phyloP scores from a whole-genome alignment of 2,113 vertebrate genomes.

The Oreochromis tanganicae region DNA sequence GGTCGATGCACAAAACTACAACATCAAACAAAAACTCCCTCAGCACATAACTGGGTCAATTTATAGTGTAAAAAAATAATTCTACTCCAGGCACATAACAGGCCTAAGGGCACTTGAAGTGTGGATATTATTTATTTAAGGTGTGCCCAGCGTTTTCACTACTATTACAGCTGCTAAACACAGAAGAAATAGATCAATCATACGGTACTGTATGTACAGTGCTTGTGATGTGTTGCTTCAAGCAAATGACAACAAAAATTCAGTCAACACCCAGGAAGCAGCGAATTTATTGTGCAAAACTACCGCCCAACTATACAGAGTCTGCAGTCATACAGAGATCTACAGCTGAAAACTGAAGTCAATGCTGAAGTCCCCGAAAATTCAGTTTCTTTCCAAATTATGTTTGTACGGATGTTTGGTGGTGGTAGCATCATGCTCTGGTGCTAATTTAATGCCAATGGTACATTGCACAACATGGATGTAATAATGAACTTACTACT shows the following conservation, averaged over 20 bases:
- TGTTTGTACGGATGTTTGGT: not conserved
- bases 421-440: not conserved
- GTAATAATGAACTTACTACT: not conserved
- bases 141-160: accelerated
- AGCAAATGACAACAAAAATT: not conserved
- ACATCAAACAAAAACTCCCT: not conserved
- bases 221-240: not conserved
- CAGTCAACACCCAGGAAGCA: not conserved
- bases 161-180: not conserved
- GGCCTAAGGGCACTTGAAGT: not conserved
- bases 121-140: not conserved
- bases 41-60: not conserved
- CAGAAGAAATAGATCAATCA: not conserved
- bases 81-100: not conserved
- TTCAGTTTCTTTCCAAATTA: not conserved
- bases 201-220: not conserved
- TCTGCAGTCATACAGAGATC: not conserved
- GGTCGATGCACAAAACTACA: slow-evolving; percentile 1
- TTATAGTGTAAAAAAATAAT: not conserved
- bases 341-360: not conserved
- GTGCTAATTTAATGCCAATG: not conserved
- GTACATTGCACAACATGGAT: not conserved
- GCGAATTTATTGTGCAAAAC: not conserved
- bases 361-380: not conserved
- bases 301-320: not conserved